Evolutionary conservation across 2,888 invertebrate species (phyloP).

Genomic region (Gymnocheta viridis): DNA sequence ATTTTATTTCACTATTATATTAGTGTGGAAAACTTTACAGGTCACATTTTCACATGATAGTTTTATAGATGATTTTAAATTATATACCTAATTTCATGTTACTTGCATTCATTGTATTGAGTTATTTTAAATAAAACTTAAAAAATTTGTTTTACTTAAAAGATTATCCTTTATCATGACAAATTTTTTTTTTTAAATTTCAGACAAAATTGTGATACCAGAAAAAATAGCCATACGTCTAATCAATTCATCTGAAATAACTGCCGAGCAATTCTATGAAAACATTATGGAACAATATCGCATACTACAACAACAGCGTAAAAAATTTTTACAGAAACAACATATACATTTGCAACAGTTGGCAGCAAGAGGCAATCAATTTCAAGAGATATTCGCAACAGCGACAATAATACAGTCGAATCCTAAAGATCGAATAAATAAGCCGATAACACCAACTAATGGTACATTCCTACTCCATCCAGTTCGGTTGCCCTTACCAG

Average conservation of each 20-base stretch:
- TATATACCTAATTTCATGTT: no score
- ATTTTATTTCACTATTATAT: no score
- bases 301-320: constrained; percentile 77
- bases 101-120: no score
- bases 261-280: constrained; percentile 81
- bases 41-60: no score
- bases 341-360: constrained; percentile 78
- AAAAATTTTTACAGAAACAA: constrained; percentile 78
- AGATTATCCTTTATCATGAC: neutral
- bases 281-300: constrained; percentile 79
- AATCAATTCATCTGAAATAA: constrained; percentile 81
- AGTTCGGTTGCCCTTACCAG: constrained; percentile 47
- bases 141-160: no score
- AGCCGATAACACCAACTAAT: constrained; percentile 71
- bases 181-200: neutral
- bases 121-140: no score
- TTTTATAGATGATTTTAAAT: no score
- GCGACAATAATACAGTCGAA: constrained; percentile 79
- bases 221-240: constrained; percentile 82
- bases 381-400: constrained; percentile 79
- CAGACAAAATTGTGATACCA: constrained; percentile 82
- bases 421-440: constrained; percentile 73
- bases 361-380: constrained; percentile 77
- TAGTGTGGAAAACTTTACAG: no score
- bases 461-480: constrained; percentile 74